Base-by-base conservation (phyloP, 2,888 invertebrate genomes). In the Adelognathus sp. region DNA sequence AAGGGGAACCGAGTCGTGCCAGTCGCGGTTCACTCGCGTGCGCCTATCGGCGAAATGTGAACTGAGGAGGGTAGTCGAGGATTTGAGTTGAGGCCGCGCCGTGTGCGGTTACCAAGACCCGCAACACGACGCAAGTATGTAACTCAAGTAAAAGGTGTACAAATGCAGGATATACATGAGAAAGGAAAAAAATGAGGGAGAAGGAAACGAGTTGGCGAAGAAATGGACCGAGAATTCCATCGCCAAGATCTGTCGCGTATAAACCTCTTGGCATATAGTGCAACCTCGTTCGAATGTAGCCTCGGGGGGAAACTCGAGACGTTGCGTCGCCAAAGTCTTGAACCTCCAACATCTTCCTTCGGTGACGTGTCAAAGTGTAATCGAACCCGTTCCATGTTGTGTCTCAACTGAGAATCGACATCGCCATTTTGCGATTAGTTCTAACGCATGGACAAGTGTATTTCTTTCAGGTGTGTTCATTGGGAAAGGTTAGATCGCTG, bases 1-100 rank as follows among this genome's bases (percentile, higher is more conserved):
- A n/a, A n/a, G n/a, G 56, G 61, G 66, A 75, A 78, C 74, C 69
- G 76, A 75, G 74, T 79, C 79, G 79, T 75, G 79, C 75, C 79
- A 79, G 79, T 75, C 75, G 75, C 75, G 79, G 79, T 54, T 79
- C 70, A 74, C 75, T 79, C 79, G 74, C 75, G 79, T 75, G 79
- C 71, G 64, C 46, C 75, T 54, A 79, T 79, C 71, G 66, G 75
- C 75, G 54, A 79, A 71, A 33, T 33, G 64, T 58, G 58, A 31
- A 56, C 52, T 61, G 74, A 58, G n/a, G n/a, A n/a, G 33, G 54
- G 18, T 54, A 16, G 33, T 71, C 9, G 56, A 79, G 75, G 71
- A 75, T 79, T 79, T 71, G 52, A 52, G 71, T 71, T 54, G 16
- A n/a, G n/a, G n/a, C n/a, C n/a, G 14, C 54, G 31, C 58, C 41